phyloP scores from a whole-genome alignment of 2,113 vertebrate species.

The Ceuthmochares aereus region DNA sequence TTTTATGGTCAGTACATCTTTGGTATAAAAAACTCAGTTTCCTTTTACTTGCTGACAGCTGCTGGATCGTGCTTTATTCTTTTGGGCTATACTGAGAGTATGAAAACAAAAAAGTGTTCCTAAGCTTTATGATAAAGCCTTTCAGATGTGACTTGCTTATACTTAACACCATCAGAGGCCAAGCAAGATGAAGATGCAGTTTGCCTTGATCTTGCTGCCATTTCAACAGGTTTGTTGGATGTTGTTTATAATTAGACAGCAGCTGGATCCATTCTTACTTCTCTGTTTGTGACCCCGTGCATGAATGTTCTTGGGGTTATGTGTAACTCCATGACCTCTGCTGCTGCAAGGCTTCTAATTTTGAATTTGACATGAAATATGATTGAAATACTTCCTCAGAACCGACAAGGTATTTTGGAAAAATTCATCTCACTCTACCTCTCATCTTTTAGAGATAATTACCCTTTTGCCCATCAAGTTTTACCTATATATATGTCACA shows the following conservation, averaged over 20 bases:
- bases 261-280: not conserved
- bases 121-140: not conserved
- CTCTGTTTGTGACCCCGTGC: not conserved
- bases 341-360: not conserved
- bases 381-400: not conserved
- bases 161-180: not conserved
- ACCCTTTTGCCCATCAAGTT: not conserved
- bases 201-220: not conserved
- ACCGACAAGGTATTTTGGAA: not conserved
- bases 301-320: not conserved
- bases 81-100: not conserved
- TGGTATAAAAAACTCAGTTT: not conserved
- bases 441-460: not conserved
- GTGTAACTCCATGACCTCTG: not conserved
- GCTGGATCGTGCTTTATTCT: not conserved
- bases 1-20: not conserved
- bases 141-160: not conserved
- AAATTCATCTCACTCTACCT: not conserved
- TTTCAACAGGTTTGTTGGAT: not conserved
- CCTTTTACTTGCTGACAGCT: not conserved
- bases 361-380: not conserved
- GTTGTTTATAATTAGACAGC: not conserved
- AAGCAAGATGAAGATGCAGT: not conserved
- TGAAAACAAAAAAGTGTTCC: not conserved
- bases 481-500: not conserved